Base-by-base conservation (phyloP, 2,888 invertebrate genomes). In the Rhagonycha lutea region DNA sequence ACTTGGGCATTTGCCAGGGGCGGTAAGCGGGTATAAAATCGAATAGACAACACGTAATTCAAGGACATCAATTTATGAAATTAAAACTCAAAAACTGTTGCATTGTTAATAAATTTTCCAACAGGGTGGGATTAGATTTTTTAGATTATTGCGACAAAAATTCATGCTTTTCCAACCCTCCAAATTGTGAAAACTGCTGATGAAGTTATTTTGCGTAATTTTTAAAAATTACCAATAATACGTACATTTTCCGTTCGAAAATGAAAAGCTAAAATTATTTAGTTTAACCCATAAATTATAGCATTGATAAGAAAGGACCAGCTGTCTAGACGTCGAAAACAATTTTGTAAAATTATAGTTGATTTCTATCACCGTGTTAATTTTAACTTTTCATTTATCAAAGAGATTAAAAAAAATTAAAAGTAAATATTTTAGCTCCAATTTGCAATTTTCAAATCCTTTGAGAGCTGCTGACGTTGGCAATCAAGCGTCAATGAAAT, bases 21-120 rank as follows among this genome's bases (percentile, higher is more conserved):
- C 80, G 81, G 86, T 85, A 86, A 86, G 77, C 85, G 82, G 82
- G 82, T 86, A 86, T 84, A 86, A 86, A 85, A 84, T 84, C 80
- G 79, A 77, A 78, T 47, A 71, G 73, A 74, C 69, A 72, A 77
- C 81, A 82, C 80, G 81, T 84, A 82, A 79, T 77, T 72, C 79
- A 79, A 78, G 78, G 79, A 80, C 79, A 77, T 72, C 72, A 75
- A 77, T 80, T 47, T 47, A 80, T 62, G 76, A 71, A 71, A 69
- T 74, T 63, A 61, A 70, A 76, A 72, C 74, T 76, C 79, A 78
- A 76, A 79, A 82, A 82, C 80, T 76, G 76, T 78, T 76, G 78
- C 78, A 84, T 82, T 83, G 82, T 82, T 82, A 77, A 75, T 70
- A 71, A 73, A n/a, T 65, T 24, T 65, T 67, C 47, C 14, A 9